These are phyloP conservation scores for Calliopsis andreniformis DNA, from an alignment of 1,140 invertebrate genomes.

Conservation along the genomic window DNA sequence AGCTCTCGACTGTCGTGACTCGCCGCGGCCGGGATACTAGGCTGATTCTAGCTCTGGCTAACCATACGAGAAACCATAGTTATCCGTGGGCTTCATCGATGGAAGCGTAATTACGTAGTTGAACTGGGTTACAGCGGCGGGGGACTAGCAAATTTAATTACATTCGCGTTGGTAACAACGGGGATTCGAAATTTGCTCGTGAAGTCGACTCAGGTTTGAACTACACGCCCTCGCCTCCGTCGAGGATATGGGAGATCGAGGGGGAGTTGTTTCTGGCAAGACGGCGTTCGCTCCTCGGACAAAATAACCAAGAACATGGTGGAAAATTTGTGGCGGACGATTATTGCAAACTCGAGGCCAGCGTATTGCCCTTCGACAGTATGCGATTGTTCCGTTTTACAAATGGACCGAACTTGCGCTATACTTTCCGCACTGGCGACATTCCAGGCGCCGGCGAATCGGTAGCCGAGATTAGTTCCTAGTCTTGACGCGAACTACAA, in stretches of 20 bases:
- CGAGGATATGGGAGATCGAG: background rate
- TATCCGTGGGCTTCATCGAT: constrained; percentile 6
- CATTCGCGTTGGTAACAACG: background rate
- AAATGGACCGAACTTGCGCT: constrained; percentile 27
- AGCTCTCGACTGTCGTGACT: background rate
- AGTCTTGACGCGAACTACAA: constrained; percentile 56
- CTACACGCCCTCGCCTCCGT: background rate
- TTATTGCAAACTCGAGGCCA: constrained; percentile 40
- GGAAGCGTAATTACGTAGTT: constrained; percentile 15
- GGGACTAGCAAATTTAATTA: background rate
- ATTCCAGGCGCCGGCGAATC: constrained; percentile 60
- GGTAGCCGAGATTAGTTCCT: constrained; percentile 48
- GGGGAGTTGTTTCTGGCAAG: background rate
- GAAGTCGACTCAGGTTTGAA: background rate
- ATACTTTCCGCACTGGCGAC: constrained; percentile 51
- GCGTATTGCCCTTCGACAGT: constrained; percentile 28
- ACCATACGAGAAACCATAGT: background rate
- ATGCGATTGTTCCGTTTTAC: constrained; percentile 18
- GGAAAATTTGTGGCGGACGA: constrained; percentile 45
- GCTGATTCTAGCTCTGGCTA: background rate
- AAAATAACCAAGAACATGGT: background rate
- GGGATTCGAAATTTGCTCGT: background rate
- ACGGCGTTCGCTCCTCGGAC: background rate
- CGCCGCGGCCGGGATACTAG: background rate
- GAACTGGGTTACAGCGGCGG: background rate